These are phyloP conservation scores for Myotis yumanensis DNA, from an alignment of 2,113 vertebrate genomes.

Conservation along the genomic window DNA sequence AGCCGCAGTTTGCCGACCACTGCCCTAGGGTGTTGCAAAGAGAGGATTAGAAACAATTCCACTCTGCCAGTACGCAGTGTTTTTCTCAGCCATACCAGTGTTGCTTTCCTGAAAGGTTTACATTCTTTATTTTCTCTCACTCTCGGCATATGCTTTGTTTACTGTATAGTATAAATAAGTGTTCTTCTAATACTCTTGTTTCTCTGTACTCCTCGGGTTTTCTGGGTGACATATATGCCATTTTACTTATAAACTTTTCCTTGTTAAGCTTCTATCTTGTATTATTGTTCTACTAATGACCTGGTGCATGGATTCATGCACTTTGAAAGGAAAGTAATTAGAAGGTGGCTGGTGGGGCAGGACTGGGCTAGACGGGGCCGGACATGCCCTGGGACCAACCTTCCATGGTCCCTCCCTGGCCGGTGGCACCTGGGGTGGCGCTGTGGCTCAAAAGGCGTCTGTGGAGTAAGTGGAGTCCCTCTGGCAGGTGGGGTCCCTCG, in stretches of 20 bases:
- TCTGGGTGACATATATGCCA: not conserved
- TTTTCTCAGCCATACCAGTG: not conserved
- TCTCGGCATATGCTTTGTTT: not conserved
- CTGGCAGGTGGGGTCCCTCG: too few species aligned
- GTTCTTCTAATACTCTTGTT: not conserved
- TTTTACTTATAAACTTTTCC: conserved; percentile 19
- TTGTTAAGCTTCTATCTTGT: not conserved
- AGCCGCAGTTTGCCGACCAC: too few species aligned
- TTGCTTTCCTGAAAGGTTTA: conserved; percentile 1
- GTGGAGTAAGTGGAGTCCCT: too few species aligned
- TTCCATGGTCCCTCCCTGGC: too few species aligned
- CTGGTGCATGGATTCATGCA: too few species aligned
- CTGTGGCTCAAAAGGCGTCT: too few species aligned
- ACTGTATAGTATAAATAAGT: not conserved
- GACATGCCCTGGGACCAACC: too few species aligned
- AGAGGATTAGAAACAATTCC: conserved; percentile 33
- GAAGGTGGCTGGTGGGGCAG: too few species aligned
- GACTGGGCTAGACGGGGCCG: too few species aligned
- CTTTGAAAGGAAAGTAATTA: too few species aligned
- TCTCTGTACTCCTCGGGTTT: not conserved
- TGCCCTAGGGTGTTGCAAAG: not conserved
- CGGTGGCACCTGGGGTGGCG: too few species aligned
- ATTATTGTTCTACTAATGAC: not conserved
- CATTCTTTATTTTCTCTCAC: not conserved
- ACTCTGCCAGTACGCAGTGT: not conserved